These are phyloP conservation scores for Spinibarbus caldwelli DNA, from an alignment of 2,797 vertebrate species.

Conservation along the genomic window DNA sequence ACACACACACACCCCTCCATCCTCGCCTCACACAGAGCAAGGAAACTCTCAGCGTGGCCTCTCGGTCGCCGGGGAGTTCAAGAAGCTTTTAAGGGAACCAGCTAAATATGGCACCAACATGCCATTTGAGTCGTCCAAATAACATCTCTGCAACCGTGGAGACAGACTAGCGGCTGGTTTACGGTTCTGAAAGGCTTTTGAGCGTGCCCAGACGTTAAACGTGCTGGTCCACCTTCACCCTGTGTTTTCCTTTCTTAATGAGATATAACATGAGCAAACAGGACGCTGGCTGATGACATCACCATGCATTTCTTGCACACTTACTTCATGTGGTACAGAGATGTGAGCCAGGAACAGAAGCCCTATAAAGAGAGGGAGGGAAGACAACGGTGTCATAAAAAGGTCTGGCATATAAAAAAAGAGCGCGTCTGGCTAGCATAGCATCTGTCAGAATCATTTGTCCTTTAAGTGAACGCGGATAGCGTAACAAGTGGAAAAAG, in stretches of 20 bases:
- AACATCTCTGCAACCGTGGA: slow-evolving; percentile 78
- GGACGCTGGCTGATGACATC: slow-evolving; percentile 69
- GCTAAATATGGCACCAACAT: slow-evolving; percentile 72
- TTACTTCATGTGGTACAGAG: slow-evolving; percentile 98
- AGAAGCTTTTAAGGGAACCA: slow-evolving; percentile 60
- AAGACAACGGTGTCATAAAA: slow-evolving; percentile 62
- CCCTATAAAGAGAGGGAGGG: slow-evolving; percentile 80
- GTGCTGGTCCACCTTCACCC: slow-evolving; percentile 67
- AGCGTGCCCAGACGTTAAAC: slow-evolving; percentile 65
- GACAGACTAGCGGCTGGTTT: slow-evolving; percentile 67
- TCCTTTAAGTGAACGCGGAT: slow-evolving; percentile 36
- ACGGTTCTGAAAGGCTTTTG: slow-evolving; percentile 63
- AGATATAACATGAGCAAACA: slow-evolving; percentile 70
- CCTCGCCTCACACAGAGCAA: slow-evolving; percentile 48
- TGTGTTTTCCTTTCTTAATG: slow-evolving; percentile 75
- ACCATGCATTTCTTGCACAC: slow-evolving; percentile 69
- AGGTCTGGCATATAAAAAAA: slow-evolving; percentile 56
- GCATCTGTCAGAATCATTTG: slow-evolving; percentile 67
- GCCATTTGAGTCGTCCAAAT: slow-evolving; percentile 70
- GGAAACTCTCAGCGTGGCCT: slow-evolving; percentile 41
- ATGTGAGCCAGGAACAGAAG: slow-evolving; percentile 95
- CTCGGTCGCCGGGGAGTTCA: slow-evolving; percentile 40
- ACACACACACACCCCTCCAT: slow-evolving; percentile 19
- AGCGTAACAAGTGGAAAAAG: slow-evolving; percentile 44
- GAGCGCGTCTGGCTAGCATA: slow-evolving; percentile 65